Base-by-base conservation (phyloP, 2,797 vertebrate species). In the Amniataba percoides region DNA sequence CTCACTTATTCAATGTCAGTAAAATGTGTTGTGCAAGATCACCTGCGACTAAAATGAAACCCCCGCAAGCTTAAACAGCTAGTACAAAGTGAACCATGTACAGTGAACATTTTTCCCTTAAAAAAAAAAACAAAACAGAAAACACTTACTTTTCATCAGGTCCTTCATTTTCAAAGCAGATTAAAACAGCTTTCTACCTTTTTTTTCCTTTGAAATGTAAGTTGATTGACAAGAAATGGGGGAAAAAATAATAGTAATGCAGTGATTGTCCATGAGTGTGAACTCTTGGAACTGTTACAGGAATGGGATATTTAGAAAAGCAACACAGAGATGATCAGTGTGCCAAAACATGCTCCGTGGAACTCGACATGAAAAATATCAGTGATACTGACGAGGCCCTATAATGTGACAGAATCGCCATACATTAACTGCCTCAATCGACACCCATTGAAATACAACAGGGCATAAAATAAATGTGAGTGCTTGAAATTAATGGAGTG, bases 221-320 rank as follows among this genome's bases (percentile, higher is more conserved):
- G 34, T 74, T 80, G 67, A 91, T 89, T 77, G 45, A 71, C n/a
- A 23, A 77, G 36, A 67, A 25, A 75, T 69, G 45, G 60, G 63
- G 15, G 5, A 13, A 27, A 71, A 39, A 61, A 83, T 31, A 31
- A 31, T 31, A 86, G 79, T 74, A 45, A 93, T 87, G 78, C 58
- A 61, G 77, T 90, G 86, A 94, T 91, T 90, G 70, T 80, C 67
- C 73, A 85, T 16, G 25, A 48, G 67, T 21, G 43, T 34, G 55
- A 68, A 58, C 43, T 27, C 36, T 56, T 53, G 39, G 21, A 84
- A 79, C 70, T 1, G 39, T 18, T 48, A 68, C 69, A 61, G 27
- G 57, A 59, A 59, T 21, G 31, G 21, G 66, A 36, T n/a, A 31
- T 56, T 64, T 51, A n/a, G 31, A 62, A 27, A 45, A 2, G 13